Percentiles rank a stretch among this genome's conserved stretches.
phyloP scores from a whole-genome alignment of 2,888 invertebrate species.

The Volucella bombylans region DNA sequence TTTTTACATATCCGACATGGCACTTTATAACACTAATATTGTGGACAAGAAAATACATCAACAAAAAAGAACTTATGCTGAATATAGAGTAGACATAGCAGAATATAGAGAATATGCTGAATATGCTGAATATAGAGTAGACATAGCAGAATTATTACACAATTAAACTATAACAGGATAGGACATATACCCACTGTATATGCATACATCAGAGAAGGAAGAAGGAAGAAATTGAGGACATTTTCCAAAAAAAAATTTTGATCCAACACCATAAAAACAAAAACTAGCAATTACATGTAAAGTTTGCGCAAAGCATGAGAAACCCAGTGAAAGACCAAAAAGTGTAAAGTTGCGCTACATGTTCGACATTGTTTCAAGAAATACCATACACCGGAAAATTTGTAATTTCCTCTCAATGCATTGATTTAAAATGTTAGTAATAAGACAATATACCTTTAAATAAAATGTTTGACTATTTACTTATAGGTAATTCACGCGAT shows the following conservation, averaged over 20 bases:
- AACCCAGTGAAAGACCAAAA: not conserved
- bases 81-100: too few species aligned
- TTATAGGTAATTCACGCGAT: too few species aligned
- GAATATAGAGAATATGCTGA: too few species aligned
- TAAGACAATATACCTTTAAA: too few species aligned
- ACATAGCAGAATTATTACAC: not conserved
- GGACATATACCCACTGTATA: not conserved
- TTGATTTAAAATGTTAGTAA: too few species aligned
- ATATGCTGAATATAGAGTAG: not conserved
- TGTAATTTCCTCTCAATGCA: not conserved
- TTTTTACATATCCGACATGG: not conserved
- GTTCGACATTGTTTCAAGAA: not conserved
- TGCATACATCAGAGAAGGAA: not conserved
- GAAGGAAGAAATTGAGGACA: not conserved
- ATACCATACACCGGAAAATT: not conserved
- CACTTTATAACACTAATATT: not conserved
- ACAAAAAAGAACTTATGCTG: not conserved
- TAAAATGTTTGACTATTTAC: too few species aligned
- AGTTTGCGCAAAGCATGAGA: not conserved
- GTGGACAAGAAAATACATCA: not conserved
- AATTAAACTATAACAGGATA: not conserved
- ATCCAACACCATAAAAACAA: not conserved
- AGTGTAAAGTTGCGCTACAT: not conserved
- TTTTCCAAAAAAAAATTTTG: not conserved
- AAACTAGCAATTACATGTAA: not conserved